Base-by-base conservation (phyloP, 2,888 invertebrate genomes). In the Napeogenes inachia region DNA sequence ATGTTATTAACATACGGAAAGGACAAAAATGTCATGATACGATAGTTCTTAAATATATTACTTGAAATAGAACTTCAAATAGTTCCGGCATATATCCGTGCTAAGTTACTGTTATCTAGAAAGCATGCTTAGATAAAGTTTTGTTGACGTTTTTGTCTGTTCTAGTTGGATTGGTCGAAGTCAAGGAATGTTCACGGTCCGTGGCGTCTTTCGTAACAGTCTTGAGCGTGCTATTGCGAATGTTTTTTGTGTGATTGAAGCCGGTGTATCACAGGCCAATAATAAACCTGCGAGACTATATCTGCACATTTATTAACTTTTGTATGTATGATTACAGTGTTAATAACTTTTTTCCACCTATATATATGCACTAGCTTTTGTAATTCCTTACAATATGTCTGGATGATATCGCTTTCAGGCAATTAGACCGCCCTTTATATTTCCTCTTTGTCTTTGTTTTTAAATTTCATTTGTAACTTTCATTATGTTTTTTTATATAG, bases 111-210 rank as follows among this genome's bases (percentile, higher is more conserved):
- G 78, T 79, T 79, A 79, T 76, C 74, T 71, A 59, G 65, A 66
- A 78, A 79, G 75, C 75, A 71, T 71, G 77, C 77, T 78, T 45
- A 56, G 55, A 55, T 77, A 75, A 77, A 75, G 76, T 74, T 75
- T 78, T 76, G 75, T 80, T 78, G 81, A 75, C 74, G 84, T 87
- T 87, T 87, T 87, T 86, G 82, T 85, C 74, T 46, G 77, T 76
- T 77, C 77, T 76, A 77, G 78, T 78, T 77, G 74, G 81, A 81
- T 83, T 82, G 85, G 81, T 81, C 81, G 75, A 77, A 78, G 79
- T 75, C 77, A 77, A 80, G 88, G 90, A 89, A 90, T 90, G 88
- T 90, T 90, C 80, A 89, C 88, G 90, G 80, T 89, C 84, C 80
- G 80, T 73, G 72, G 87, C 80, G 68, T 82, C 86, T 88, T 89